Conservation (phyloP, 2,888 invertebrate genomes). For the Dromius quadrimaculatus region DNA sequence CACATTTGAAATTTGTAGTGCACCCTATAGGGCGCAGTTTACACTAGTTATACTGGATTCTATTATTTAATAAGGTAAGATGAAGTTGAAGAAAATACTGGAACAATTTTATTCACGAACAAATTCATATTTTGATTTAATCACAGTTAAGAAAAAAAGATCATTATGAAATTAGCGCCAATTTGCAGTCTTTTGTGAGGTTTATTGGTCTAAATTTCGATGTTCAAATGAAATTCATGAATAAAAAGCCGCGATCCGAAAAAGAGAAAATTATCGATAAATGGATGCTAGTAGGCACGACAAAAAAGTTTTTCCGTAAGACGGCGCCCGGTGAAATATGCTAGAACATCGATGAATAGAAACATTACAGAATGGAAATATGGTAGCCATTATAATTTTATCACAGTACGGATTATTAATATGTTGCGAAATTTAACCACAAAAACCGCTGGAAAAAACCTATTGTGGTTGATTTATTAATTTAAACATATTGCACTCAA, state of each 20-base stretch:
- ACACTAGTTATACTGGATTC: constrained; percentile 36
- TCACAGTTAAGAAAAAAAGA: constrained; percentile 18
- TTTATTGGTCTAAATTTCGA: no score
- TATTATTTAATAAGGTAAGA: constrained; percentile 4
- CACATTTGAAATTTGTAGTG: constrained; percentile 49
- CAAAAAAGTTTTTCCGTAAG: neutral
- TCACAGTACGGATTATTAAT: constrained; percentile 28
- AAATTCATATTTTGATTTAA: constrained; percentile 30
- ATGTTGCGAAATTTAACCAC: no score
- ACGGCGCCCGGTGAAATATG: constrained; percentile 14
- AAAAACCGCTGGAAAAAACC: no score
- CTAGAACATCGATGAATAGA: constrained; percentile 7
- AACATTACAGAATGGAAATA: constrained; percentile 17
- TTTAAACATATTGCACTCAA: no score
- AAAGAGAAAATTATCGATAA: constrained; percentile 37
- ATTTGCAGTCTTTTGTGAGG: constrained; percentile 32
- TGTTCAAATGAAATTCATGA: no score
- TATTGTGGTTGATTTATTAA: no score
- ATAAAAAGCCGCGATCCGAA: constrained; percentile 25
- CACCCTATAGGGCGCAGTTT: constrained; percentile 15
- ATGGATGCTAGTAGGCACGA: constrained; percentile 50
- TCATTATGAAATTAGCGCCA: constrained; percentile 26
- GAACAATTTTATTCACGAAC: constrained; percentile 33
- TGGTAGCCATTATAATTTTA: constrained; percentile 17
- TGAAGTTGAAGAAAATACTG: constrained; percentile 17